Percentiles rank a stretch among this genome's conserved stretches.
Conservation (phyloP, 2,113 vertebrate species). For the Seriola quinqueradiata region DNA sequence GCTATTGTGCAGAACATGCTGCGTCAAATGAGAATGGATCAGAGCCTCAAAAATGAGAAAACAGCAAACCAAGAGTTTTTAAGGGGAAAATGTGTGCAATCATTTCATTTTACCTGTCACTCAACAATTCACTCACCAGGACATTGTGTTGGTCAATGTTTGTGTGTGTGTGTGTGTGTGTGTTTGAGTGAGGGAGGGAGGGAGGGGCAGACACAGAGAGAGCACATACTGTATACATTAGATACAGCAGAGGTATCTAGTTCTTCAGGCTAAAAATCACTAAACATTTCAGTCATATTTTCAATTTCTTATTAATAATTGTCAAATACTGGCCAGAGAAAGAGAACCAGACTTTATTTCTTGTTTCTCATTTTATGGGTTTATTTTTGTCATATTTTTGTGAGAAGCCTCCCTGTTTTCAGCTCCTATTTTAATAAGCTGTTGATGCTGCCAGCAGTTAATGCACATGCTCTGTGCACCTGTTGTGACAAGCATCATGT, state of each 20-base stretch:
- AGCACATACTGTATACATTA: neutral
- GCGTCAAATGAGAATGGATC: slow-evolving; percentile 67
- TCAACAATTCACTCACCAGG: slow-evolving; percentile 61
- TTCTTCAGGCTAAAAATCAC: neutral
- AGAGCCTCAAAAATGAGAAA: slow-evolving; percentile 56
- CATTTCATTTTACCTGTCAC: slow-evolving; percentile 71
- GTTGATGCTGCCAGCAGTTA: no score
- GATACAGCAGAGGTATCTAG: neutral
- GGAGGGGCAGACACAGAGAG: neutral
- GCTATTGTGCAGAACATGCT: slow-evolving; percentile 67
- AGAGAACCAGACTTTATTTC: neutral
- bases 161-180: slow-evolving; percentile 9
- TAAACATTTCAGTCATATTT: neutral
- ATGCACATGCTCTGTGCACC: neutral
- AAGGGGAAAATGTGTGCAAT: slow-evolving; percentile 68
- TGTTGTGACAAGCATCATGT: neutral
- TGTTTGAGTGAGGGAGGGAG: neutral
- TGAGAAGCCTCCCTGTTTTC: neutral
- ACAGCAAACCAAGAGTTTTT: slow-evolving; percentile 55
- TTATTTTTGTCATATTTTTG: neutral
- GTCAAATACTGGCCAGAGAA: neutral
- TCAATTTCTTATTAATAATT: neutral
- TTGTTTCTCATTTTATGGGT: neutral
- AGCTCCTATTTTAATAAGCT: neutral
- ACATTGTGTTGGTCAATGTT: slow-evolving; percentile 28